Base-by-base conservation (phyloP, 2,113 vertebrate genomes). In the rat (Rattus norvegicus) region DNA sequence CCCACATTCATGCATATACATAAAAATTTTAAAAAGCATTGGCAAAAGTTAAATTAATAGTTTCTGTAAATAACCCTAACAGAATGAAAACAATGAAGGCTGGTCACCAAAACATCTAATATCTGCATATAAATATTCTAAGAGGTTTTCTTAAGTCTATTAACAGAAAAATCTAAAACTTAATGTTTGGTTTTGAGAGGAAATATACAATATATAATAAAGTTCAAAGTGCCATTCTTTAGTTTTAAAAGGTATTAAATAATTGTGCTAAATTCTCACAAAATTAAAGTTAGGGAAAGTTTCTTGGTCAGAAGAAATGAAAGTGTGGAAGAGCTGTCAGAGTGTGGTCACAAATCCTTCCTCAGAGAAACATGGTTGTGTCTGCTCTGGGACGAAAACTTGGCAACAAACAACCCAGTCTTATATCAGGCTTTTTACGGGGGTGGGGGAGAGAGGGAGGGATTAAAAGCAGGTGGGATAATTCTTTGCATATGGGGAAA, bases 281-380 rank as follows among this genome's bases (percentile, higher is more conserved):
- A 88, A 94, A 87, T 65, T 77, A 22, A 90, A 95, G 52, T 63
- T 54, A 73, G 88, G 70, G 47, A 94, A 95, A 90, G 63, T 28
- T 88, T 77, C 72, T 56, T 52, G 88, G 86, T 94, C 52, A 93
- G 91, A 89, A 79, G 79, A 90, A 84, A 89, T 75, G 88, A 93
- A 96, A 94, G 70, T 92, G 88, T 59, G 36, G 30, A 94, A 95
- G 86, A 70, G 56, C 90, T 92, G 83, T 91, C 83, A 91, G 52
- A 67, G 72, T 92, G 94, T 95, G 91, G 88, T 91, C 90, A 95
- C 80, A 97, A 97, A 95, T 93, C 76, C 91, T 96, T 97, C 94
- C 97, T 96, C 95, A 95, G 88, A 97, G 97, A 95, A 96, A 97
- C 89, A 95, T 16, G 52, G 81, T 77, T 90, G 93, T 97, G 97